phyloP scores from a whole-genome alignment of 2,113 vertebrate genomes.

The Willisornis vidua region DNA sequence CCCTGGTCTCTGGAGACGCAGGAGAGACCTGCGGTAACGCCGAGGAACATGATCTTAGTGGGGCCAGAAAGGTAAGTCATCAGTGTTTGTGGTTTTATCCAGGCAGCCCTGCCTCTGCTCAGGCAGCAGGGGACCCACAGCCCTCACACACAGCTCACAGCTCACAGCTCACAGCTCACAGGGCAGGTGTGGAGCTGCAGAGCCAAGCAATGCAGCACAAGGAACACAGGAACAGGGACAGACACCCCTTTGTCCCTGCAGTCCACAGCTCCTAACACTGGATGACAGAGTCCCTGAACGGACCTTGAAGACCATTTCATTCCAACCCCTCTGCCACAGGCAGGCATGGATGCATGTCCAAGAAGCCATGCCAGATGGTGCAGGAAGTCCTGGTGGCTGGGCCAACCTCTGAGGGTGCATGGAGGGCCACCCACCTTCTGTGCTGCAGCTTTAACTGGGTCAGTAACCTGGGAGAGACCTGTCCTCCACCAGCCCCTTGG shows the following conservation, averaged over 20 bases:
- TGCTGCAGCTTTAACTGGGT: neutral
- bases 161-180: neutral
- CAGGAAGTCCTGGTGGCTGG: neutral
- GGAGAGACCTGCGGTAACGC: neutral
- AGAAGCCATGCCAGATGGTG: neutral
- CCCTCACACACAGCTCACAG: neutral
- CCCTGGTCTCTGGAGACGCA: neutral
- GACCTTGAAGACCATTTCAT: neutral
- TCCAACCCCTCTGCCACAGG: neutral
- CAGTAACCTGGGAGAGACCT: neutral
- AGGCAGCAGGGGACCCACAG: neutral
- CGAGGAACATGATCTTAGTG: neutral
- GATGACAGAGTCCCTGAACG: neutral
- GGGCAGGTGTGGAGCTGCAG: neutral
- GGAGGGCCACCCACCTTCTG: neutral
- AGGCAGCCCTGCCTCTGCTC: neutral
- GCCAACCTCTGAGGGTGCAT: neutral
- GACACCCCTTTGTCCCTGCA: neutral
- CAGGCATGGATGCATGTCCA: neutral
- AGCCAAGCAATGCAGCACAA: neutral
- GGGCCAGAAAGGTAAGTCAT: neutral
- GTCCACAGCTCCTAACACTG: neutral
- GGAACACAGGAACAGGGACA: rapidly evolving
- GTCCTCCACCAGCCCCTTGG: neutral
- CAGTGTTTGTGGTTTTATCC: neutral